Conservation (phyloP, 2,888 invertebrate genomes). For the Lissonota sp. region DNA sequence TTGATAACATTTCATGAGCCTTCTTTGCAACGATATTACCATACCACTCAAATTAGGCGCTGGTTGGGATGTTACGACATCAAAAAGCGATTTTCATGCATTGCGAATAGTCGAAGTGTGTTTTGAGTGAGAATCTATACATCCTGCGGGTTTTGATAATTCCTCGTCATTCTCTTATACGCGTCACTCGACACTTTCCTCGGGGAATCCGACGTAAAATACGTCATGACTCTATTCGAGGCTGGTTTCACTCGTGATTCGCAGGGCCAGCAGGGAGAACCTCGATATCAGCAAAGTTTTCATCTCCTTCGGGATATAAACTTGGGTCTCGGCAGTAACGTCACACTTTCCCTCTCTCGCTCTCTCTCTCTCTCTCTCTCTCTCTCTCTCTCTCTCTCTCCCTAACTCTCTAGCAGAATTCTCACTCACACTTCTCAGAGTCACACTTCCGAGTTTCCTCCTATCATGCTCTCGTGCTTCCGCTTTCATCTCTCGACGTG, state of each 20-base stretch:
- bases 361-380: background rate
- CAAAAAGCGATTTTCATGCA: too few species aligned
- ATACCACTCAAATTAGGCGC: too few species aligned
- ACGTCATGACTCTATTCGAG: background rate
- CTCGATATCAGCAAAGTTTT: slow-evolving; percentile 39
- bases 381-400: too few species aligned
- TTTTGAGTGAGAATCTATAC: background rate
- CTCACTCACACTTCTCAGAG: slow-evolving; percentile 10
- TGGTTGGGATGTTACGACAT: too few species aligned
- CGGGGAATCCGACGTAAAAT: slow-evolving; percentile 17
- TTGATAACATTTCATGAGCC: too few species aligned
- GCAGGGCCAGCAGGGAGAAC: background rate
- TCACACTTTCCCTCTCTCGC: background rate
- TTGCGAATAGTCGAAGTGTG: background rate
- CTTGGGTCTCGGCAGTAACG: slow-evolving; percentile 24
- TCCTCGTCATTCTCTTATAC: background rate
- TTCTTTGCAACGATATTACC: too few species aligned
- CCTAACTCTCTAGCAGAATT: background rate
- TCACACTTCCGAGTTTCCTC: slow-evolving; percentile 8
- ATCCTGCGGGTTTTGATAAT: background rate
- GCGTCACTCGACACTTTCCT: slow-evolving; percentile 10
- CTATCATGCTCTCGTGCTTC: slow-evolving; percentile 28
- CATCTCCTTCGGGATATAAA: slow-evolving; percentile 36
- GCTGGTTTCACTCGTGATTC: slow-evolving; percentile 12
- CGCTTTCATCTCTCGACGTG: slow-evolving; percentile 20